phyloP scores from a whole-genome alignment of 1,140 invertebrate species.

The Magallana angulata region DNA sequence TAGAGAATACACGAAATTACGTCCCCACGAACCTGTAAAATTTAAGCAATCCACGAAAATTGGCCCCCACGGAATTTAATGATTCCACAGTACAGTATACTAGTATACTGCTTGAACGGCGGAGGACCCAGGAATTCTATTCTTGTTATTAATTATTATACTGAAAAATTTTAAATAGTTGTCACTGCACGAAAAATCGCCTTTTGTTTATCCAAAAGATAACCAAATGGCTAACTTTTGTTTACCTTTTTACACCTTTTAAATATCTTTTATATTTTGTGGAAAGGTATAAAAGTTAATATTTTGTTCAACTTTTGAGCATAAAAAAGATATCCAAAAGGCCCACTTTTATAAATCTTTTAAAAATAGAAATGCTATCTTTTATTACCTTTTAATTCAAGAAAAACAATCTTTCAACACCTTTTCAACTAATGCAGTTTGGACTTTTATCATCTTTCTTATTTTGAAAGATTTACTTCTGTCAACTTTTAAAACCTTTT shows the following conservation, averaged over 20 bases:
- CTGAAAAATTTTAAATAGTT: too few species aligned
- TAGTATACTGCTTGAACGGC: too few species aligned
- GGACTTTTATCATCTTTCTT: conserved; percentile 2
- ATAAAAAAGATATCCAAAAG: conserved; percentile 3
- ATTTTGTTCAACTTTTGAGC: not conserved
- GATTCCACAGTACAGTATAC: too few species aligned
- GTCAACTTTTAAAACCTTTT: not conserved
- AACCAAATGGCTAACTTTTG: not conserved
- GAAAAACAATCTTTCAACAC: not conserved
- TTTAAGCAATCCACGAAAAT: too few species aligned
- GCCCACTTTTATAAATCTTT: not conserved
- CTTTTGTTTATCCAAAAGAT: not conserved
- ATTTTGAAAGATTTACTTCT: not conserved
- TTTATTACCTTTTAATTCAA: not conserved
- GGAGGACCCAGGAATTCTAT: too few species aligned
- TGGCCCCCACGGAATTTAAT: too few species aligned
- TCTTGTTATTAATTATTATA: too few species aligned
- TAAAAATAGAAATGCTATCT: not conserved
- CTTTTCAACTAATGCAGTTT: not conserved
- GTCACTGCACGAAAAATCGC: conserved; percentile 35
- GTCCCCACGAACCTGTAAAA: too few species aligned
- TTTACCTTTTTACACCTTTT: not conserved
- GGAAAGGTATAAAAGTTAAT: conserved; percentile 5
- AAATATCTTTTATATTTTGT: not conserved
- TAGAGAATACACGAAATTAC: too few species aligned